Percentiles rank a stretch among this genome's conserved stretches.
Conservation (phyloP, 1,140 invertebrate species). For the Mycetomoellerius zeteki region DNA sequence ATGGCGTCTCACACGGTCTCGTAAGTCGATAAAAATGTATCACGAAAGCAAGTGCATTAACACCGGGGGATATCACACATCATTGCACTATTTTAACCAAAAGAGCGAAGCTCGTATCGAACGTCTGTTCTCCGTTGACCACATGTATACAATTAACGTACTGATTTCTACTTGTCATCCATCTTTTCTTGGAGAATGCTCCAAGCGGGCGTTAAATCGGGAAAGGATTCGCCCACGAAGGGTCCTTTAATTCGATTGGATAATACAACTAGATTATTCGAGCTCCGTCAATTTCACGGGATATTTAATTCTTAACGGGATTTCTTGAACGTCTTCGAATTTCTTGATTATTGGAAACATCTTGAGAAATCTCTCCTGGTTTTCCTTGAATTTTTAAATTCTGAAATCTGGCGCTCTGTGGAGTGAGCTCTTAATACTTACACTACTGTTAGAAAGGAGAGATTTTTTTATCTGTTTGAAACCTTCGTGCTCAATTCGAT, state of each 20-base stretch:
- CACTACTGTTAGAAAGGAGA: neutral
- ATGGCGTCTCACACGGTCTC: conserved; percentile 98
- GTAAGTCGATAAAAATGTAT: conserved; percentile 90
- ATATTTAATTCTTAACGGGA: neutral
- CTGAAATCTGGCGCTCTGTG: neutral
- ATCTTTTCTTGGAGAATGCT: conserved; percentile 15
- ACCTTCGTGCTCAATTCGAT: neutral
- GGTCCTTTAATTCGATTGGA: conserved; percentile 44
- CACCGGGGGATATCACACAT: neutral
- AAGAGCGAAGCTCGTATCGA: conserved; percentile 46
- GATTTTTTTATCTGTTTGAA: neutral
- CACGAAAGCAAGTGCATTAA: conserved; percentile 35
- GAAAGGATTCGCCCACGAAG: neutral
- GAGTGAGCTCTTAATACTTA: neutral
- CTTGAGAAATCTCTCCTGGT: neutral
- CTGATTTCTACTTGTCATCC: conserved; percentile 27
- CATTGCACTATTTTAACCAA: conserved; percentile 48
- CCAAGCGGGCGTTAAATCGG: neutral
- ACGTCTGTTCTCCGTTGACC: conserved; percentile 42
- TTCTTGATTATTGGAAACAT: neutral
- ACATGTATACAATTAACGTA: conserved; percentile 15
- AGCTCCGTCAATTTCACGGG: neutral
- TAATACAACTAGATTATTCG: neutral
- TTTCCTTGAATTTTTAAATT: neutral
- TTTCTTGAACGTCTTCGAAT: neutral